A percentile compares a stretch with the other conserved stretches of the same genome.
phyloP scores from a whole-genome alignment of 2,113 vertebrate genomes.

The Anolis sagrei region DNA sequence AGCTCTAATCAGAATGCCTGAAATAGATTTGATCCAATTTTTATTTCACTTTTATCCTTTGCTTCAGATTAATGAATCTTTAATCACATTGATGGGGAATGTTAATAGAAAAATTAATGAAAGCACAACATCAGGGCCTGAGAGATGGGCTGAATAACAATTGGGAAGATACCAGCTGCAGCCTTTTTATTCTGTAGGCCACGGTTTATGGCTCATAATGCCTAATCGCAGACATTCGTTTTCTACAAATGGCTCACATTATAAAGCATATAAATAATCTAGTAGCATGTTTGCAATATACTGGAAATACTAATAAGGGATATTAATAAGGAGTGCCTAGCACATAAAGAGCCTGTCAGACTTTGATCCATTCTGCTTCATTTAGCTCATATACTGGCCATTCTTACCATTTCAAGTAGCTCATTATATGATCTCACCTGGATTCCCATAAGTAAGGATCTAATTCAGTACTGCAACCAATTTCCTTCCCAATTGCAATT shows the following conservation, averaged over 20 bases:
- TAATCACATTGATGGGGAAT: slow-evolving; percentile 65
- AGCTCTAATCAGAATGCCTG: slow-evolving; percentile 15
- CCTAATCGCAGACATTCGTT: slow-evolving; percentile 60
- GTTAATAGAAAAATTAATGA: slow-evolving; percentile 74
- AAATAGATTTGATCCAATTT: slow-evolving; percentile 46
- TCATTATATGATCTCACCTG: not conserved
- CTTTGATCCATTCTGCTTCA: not conserved
- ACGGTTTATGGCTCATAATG: slow-evolving; percentile 65
- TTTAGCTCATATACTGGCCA: not conserved
- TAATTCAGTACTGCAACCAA: not conserved
- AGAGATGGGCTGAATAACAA: slow-evolving; percentile 51
- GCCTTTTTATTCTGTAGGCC: slow-evolving; percentile 46
- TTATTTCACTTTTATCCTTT: slow-evolving; percentile 47
- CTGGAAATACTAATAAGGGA: slow-evolving; percentile 32
- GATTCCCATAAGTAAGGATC: not conserved
- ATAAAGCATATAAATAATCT: slow-evolving; percentile 46
- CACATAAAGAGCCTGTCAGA: not conserved
- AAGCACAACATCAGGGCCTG: slow-evolving; percentile 48
- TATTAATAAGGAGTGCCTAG: slow-evolving; percentile 12
- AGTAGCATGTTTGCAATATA: slow-evolving; percentile 39
- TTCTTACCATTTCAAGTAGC: not conserved
- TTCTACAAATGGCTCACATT: slow-evolving; percentile 45
- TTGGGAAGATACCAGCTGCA: slow-evolving; percentile 57
- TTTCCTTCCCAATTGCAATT: not conserved
- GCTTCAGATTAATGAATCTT: slow-evolving; percentile 67